These are phyloP conservation scores for Chlorops oryzae DNA, from an alignment of 1,140 invertebrate genomes.

Conservation along the genomic window DNA sequence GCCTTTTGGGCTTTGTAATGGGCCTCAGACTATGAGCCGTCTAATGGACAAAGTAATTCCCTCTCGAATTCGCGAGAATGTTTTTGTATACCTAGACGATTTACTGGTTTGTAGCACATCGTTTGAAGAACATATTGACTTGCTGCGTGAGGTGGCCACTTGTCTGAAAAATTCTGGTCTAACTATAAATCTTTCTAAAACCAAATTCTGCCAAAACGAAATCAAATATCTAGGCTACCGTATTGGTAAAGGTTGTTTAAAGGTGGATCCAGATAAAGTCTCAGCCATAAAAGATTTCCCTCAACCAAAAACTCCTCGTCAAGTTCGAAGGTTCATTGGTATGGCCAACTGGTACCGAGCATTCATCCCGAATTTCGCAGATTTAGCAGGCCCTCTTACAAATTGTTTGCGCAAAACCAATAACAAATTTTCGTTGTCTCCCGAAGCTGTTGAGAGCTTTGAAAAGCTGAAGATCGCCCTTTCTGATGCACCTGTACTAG, in stretches of 20 bases:
- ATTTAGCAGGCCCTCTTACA: constrained; percentile 28
- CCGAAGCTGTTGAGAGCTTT: not conserved
- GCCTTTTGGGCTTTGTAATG: no score
- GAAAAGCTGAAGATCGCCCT: constrained; percentile 22
- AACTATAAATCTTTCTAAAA: constrained; percentile 23
- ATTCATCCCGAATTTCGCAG: constrained; percentile 49
- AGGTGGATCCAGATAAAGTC: constrained; percentile 8
- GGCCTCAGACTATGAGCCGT: no score
- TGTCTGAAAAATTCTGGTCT: constrained; percentile 15
- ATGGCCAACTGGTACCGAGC: constrained; percentile 46
- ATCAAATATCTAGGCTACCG: constrained; percentile 10
- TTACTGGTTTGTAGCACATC: constrained; percentile 4
- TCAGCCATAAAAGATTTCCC: constrained; percentile 23
- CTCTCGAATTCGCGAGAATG: constrained; percentile 9
- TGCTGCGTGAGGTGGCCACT: constrained; percentile 3
- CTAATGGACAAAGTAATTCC: no score
- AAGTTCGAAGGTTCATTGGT: constrained; percentile 46
- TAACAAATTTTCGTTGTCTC: not conserved
- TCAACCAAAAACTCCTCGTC: constrained; percentile 22
- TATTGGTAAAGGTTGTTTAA: constrained; percentile 3
- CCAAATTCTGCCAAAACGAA: constrained; percentile 10
- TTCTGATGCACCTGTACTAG: constrained; percentile 18
- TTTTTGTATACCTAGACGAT: constrained; percentile 11
- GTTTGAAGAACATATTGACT: constrained; percentile 10
- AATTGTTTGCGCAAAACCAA: not conserved